Percentiles rank a stretch among this genome's conserved stretches.
These are phyloP conservation scores for Ellobius talpinus DNA, from an alignment of 2,113 vertebrate species.

Conservation along the genomic window DNA sequence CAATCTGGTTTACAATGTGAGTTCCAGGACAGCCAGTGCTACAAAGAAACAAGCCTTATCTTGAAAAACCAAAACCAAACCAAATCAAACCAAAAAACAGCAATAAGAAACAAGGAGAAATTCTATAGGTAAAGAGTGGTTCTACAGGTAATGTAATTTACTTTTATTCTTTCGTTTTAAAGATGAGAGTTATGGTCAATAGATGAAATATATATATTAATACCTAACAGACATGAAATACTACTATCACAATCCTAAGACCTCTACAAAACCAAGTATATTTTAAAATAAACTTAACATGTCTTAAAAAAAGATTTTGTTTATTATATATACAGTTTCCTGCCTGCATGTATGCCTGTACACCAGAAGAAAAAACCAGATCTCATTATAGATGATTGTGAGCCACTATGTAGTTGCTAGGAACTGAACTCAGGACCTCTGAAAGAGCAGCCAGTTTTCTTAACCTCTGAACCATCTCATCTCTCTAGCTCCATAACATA, in stretches of 20 bases:
- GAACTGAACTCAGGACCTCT: neutral
- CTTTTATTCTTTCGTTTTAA: conserved; percentile 5
- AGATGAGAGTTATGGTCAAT: neutral
- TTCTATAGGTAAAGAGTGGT: neutral
- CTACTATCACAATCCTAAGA: conserved; percentile 52
- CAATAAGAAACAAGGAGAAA: neutral
- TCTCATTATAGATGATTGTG: neutral
- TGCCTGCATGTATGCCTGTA: too few relatives aligned
- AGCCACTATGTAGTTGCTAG: neutral
- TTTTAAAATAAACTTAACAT: conserved; percentile 31
- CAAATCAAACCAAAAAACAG: too few relatives aligned
- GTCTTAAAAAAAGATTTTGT: neutral
- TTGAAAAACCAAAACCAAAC: too few relatives aligned
- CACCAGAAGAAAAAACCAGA: neutral
- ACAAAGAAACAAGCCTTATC: too few relatives aligned
- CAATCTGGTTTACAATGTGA: too few relatives aligned
- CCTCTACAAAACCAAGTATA: conserved; percentile 5
- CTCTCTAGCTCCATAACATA: neutral
- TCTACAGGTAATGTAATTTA: neutral
- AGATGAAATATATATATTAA: neutral
- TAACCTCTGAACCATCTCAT: neutral
- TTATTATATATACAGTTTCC: too few relatives aligned
- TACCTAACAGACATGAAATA: neutral
- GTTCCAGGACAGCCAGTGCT: too few relatives aligned
- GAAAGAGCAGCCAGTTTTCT: neutral